Conservation (phyloP, 2,888 invertebrate species). For the Rhodophaea formosa region DNA sequence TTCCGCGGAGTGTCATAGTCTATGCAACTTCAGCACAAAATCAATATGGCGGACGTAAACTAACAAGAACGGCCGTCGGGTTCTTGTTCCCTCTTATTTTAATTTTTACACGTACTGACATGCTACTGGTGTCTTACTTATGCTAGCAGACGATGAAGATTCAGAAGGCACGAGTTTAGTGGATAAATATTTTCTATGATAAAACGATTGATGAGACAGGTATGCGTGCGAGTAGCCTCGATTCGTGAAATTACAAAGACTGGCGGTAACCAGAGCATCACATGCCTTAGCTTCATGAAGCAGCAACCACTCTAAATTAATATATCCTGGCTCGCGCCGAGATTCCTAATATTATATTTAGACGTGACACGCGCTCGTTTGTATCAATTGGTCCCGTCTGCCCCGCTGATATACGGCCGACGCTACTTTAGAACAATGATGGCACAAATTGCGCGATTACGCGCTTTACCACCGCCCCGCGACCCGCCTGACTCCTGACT, state of each 20-base stretch:
- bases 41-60: too few species aligned
- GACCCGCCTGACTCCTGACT: constrained; percentile 56
- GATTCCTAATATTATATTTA: constrained; percentile 82
- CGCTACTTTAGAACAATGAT: constrained; percentile 80
- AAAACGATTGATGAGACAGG: constrained; percentile 13
- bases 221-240: too few species aligned
- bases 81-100: too few species aligned
- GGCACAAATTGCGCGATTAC: constrained; percentile 78
- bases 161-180: too few species aligned
- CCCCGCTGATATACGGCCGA: constrained; percentile 76
- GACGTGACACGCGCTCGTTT: constrained; percentile 81
- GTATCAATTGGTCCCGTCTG: constrained; percentile 80
- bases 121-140: too few species aligned
- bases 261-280: constrained; percentile 34
- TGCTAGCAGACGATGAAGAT: too few species aligned
- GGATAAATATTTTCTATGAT: neutral
- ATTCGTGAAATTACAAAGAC: constrained; percentile 20
- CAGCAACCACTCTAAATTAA: constrained; percentile 76
- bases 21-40: too few species aligned
- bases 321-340: constrained; percentile 81
- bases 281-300: constrained; percentile 59
- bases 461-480: constrained; percentile 61
- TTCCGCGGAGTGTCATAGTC: too few species aligned
- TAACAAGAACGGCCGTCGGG: too few species aligned
- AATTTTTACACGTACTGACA: too few species aligned